A percentile compares a stretch with the other conserved stretches of the same genome.
Evolutionary conservation across 2,113 vertebrate genomes (phyloP).

Genomic region (Myodes glareolus): DNA sequence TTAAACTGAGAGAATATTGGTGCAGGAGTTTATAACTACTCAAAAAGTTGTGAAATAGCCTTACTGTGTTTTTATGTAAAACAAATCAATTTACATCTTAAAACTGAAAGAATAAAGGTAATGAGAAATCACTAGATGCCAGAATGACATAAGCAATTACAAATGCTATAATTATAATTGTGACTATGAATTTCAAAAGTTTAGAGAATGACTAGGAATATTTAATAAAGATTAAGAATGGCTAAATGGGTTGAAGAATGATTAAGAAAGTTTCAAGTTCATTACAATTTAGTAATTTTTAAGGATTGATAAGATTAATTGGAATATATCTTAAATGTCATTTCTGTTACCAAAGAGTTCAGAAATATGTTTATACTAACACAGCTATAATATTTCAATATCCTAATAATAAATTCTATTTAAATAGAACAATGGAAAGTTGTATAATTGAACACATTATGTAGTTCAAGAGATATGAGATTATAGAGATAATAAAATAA

Average conservation of each 20-base stretch:
- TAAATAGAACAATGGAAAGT: background rate
- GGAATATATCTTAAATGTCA: background rate
- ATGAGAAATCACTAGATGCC: background rate
- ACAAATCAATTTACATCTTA: background rate
- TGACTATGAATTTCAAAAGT: background rate
- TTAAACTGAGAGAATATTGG: background rate
- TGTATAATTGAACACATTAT: background rate
- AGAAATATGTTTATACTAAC: background rate
- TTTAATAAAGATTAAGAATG: background rate
- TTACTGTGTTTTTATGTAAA: background rate
- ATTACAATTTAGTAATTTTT: constrained; percentile 7
- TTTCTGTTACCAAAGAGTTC: background rate
- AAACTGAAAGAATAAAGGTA: background rate
- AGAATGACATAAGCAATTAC: background rate
- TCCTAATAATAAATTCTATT: background rate
- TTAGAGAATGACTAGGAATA: background rate
- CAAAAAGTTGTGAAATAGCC: background rate
- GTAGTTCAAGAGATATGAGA: background rate
- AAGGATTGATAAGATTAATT: background rate
- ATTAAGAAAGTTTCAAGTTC: background rate
- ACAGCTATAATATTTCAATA: background rate
- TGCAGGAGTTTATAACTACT: background rate
- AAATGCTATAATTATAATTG: background rate
- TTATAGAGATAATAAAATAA: background rate
- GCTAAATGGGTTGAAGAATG: constrained; percentile 12